A percentile compares a stretch with the other conserved stretches of the same genome.
phyloP scores from a whole-genome alignment of 2,797 vertebrate species.

The Clarias pachynema region DNA sequence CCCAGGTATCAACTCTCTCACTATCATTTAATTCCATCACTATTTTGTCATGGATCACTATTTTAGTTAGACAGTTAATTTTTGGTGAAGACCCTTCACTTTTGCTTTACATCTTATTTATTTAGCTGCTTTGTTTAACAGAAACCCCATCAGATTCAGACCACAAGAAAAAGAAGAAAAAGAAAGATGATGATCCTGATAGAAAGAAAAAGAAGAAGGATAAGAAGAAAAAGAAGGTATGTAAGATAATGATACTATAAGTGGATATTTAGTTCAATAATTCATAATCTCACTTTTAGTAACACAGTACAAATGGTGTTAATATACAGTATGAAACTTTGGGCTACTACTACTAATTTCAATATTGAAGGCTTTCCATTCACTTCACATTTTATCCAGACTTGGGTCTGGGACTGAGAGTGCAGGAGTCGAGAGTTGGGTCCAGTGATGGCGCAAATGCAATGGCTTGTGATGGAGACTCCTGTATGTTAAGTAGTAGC shows the following conservation, averaged over 20 bases:
- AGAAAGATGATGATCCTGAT: slow-evolving; percentile 93
- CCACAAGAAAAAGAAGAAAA: slow-evolving; percentile 99
- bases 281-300: background rate
- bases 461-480: no score
- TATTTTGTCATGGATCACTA: background rate
- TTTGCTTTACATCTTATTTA: background rate
- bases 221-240: slow-evolving; percentile 98
- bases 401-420: no score
- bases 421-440: no score
- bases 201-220: slow-evolving; percentile 97
- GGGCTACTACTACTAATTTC: no score
- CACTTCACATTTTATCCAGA: no score
- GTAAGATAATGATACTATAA: background rate
- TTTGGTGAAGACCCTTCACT: background rate
- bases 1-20: slow-evolving; percentile 77
- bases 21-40: background rate
- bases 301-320: background rate
- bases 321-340: background rate
- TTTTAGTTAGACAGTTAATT: background rate
- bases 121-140: slow-evolving; percentile 55
- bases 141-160: slow-evolving; percentile 98
- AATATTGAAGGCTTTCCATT: no score
- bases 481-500: no score
- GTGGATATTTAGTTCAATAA: background rate
- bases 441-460: no score